These are phyloP conservation scores for Helobdella robusta DNA, from an alignment of 2,888 invertebrate genomes.

Conservation along the genomic window DNA sequence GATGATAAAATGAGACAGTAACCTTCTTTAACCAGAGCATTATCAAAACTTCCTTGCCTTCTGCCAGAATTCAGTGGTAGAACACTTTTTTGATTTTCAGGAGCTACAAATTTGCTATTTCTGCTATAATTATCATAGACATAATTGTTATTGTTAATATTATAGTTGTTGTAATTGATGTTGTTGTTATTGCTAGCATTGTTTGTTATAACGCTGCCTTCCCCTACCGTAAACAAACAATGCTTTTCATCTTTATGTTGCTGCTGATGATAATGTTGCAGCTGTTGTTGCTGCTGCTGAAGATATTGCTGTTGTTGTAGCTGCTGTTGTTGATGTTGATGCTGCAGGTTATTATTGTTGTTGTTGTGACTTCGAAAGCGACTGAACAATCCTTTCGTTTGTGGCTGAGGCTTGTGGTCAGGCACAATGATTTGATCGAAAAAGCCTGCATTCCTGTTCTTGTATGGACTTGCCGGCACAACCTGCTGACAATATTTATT, in stretches of 20 bases:
- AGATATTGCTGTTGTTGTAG: too few relatives aligned
- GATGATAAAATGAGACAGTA: too few relatives aligned
- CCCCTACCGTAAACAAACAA: too few relatives aligned
- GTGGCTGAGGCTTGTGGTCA: neutral
- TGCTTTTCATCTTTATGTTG: too few relatives aligned
- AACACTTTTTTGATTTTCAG: too few relatives aligned
- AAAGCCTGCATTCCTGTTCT: conserved; percentile 13
- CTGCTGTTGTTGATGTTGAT: conserved; percentile 7
- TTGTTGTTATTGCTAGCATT: conserved; percentile 7
- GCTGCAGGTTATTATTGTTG: too few relatives aligned
- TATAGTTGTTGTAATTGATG: neutral
- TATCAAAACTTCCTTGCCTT: conserved; percentile 11
- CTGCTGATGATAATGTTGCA: too few relatives aligned
- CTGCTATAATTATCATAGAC: neutral
- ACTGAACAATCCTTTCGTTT: too few relatives aligned
- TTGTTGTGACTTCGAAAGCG: too few relatives aligned
- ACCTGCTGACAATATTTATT: neutral
- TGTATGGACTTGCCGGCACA: conserved; percentile 12
- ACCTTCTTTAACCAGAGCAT: conserved; percentile 5
- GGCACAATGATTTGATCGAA: conserved; percentile 4
- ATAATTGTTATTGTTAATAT: conserved; percentile 8
- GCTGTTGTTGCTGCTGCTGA: too few relatives aligned
- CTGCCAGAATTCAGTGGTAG: too few relatives aligned
- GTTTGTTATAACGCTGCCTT: too few relatives aligned
- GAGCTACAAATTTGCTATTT: neutral